Percentiles rank a stretch among this genome's conserved stretches.
Evolutionary conservation across 1,140 invertebrate genomes (phyloP).

Genomic region (Scaptodrosophila lebanonensis): DNA sequence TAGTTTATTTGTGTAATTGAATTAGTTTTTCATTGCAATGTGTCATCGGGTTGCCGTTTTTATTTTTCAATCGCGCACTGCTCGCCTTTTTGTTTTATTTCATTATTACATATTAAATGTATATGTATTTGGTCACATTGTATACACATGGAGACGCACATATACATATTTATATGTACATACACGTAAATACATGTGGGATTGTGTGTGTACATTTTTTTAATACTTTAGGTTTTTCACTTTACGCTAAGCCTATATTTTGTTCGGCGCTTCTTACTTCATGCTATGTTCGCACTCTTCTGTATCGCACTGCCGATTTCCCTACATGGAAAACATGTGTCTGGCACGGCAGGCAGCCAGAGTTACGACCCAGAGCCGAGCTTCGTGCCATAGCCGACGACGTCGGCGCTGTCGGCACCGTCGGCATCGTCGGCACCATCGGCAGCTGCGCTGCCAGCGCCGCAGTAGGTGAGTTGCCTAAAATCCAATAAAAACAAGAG

Average conservation of each 20-base stretch:
- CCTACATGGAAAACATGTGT: constrained; percentile 68
- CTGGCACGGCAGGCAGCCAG: constrained; percentile 12
- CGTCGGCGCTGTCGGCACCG: constrained; percentile 1
- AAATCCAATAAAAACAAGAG: constrained; percentile 42
- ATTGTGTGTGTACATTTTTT: constrained; percentile 29
- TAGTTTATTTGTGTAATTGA: constrained; percentile 53
- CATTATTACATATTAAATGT: neutral
- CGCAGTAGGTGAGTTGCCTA: constrained; percentile 33
- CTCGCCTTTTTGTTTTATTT: constrained; percentile 15
- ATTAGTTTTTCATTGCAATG: constrained; percentile 35
- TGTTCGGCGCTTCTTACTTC: constrained; percentile 70
- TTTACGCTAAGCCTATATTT: constrained; percentile 59
- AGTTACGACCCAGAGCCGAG: constrained; percentile 1
- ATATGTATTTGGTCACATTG: too few relatives aligned
- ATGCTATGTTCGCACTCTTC: constrained; percentile 74
- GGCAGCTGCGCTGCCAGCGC: constrained; percentile 5
- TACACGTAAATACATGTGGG: neutral
- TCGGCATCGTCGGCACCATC: constrained; percentile 10
- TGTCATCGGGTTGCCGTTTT: neutral
- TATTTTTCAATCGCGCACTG: too few relatives aligned
- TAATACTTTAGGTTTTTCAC: constrained; percentile 62
- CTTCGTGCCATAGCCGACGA: constrained; percentile 15
- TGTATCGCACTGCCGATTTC: constrained; percentile 66
- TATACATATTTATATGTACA: constrained; percentile 14
- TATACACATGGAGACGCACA: constrained; percentile 5